Evolutionary conservation across 2,888 invertebrate species (phyloP).

Genomic region (Dryocosmus kuriphilus): DNA sequence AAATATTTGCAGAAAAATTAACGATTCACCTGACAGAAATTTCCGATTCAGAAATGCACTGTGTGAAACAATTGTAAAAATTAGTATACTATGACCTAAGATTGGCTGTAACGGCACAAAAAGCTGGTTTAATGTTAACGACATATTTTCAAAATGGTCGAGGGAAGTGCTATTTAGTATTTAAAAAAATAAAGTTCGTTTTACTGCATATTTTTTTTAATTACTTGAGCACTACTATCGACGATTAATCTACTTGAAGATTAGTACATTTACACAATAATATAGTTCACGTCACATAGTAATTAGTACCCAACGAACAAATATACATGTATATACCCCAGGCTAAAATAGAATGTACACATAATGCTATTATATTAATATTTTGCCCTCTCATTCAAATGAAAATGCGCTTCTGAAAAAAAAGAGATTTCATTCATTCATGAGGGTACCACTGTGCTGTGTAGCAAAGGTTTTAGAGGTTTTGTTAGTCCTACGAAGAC

Average conservation of each 20-base stretch:
- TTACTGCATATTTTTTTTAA: slow-evolving; percentile 43
- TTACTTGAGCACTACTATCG: slow-evolving; percentile 38
- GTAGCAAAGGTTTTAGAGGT: slow-evolving; percentile 51
- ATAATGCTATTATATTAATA: slow-evolving; percentile 76
- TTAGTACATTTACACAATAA: slow-evolving; percentile 41
- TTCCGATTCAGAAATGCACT: slow-evolving; percentile 59
- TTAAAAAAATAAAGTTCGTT: neutral
- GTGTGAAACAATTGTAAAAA: slow-evolving; percentile 44
- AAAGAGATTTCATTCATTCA: slow-evolving; percentile 62
- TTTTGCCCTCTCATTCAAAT: slow-evolving; percentile 77
- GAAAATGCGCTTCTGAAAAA: slow-evolving; percentile 66
- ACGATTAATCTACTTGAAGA: slow-evolving; percentile 40
- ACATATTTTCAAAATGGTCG: slow-evolving; percentile 49
- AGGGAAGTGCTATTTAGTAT: slow-evolving; percentile 42
- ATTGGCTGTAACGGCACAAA: slow-evolving; percentile 59
- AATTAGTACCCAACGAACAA: slow-evolving; percentile 66
- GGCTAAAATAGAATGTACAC: slow-evolving; percentile 47
- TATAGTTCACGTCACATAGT: slow-evolving; percentile 49
- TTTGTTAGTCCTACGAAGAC: slow-evolving; percentile 74
- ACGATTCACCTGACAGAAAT: neutral
- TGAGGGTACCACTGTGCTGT: slow-evolving; percentile 63
- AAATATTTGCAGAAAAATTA: neutral
- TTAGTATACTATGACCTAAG: slow-evolving; percentile 54
- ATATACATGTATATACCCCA: slow-evolving; percentile 63
- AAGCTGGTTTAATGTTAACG: slow-evolving; percentile 60